phyloP scores from a whole-genome alignment of 2,113 vertebrate genomes.

The Phodopus roborovskii region DNA sequence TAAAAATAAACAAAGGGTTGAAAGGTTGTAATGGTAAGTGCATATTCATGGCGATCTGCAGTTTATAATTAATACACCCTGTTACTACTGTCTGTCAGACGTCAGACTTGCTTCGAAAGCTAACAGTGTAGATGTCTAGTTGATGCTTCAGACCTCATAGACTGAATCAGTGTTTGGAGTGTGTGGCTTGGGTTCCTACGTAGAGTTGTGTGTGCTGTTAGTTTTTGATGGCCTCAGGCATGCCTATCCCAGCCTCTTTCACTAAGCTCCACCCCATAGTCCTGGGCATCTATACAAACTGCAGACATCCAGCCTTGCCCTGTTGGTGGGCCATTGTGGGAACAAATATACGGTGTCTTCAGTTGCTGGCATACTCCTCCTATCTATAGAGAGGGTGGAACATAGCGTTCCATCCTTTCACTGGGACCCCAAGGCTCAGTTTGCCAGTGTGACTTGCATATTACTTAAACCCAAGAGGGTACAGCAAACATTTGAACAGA shows the following conservation, averaged over 20 bases:
- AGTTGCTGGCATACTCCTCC: not conserved
- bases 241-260: not conserved
- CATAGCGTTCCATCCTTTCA: not conserved
- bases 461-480: not conserved
- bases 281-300: not conserved
- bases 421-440: not conserved
- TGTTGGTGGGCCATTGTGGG: not conserved
- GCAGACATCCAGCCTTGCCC: not conserved
- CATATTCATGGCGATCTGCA: not conserved
- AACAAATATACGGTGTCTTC: not conserved
- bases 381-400: not conserved
- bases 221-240: not conserved
- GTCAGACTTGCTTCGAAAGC: constrained; percentile 19
- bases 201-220: not conserved
- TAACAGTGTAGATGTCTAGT: not conserved
- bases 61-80: not conserved
- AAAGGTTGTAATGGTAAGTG: not conserved
- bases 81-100: not conserved
- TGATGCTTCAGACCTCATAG: not conserved
- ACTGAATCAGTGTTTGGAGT: not conserved
- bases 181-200: not conserved
- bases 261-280: not conserved
- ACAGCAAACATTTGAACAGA: not conserved
- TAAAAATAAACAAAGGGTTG: not conserved
- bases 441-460: not conserved